phyloP scores from a whole-genome alignment of 2,113 vertebrate genomes.

The Dasyurus viverrinus region DNA sequence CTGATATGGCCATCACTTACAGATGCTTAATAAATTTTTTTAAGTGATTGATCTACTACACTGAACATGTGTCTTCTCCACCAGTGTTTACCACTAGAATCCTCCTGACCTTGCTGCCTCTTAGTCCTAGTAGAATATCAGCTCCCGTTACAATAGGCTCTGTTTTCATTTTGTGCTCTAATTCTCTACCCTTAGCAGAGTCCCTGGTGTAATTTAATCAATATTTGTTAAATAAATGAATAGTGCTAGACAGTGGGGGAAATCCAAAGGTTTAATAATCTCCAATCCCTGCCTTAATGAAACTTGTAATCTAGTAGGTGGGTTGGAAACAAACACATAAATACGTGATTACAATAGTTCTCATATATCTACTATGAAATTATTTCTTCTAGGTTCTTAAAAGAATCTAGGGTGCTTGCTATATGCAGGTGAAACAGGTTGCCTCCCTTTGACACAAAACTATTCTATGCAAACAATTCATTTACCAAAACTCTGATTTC shows the following conservation, averaged over 20 bases:
- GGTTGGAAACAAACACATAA: not conserved
- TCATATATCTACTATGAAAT: not conserved
- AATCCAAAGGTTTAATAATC: not conserved
- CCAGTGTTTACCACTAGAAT: too few relatives aligned
- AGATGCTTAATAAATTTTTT: not conserved
- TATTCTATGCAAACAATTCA: not conserved
- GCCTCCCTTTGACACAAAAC: not conserved
- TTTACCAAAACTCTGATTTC: not conserved
- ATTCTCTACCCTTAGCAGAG: not conserved
- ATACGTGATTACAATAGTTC: not conserved
- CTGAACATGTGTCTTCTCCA: too few relatives aligned
- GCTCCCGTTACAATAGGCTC: not conserved
- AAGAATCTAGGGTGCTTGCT: not conserved
- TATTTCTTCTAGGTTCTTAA: not conserved
- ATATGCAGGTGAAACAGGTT: not conserved
- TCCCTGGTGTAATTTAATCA: not conserved
- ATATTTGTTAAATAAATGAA: constrained; percentile 1
- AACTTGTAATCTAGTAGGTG: not conserved
- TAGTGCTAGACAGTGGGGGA: not conserved
- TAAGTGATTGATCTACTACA: too few relatives aligned
- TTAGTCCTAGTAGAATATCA: not conserved
- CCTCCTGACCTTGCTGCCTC: not conserved
- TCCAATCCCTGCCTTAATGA: not conserved
- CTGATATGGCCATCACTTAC: not conserved
- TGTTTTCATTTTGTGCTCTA: not conserved